A percentile compares a stretch with the other conserved stretches of the same genome.
phyloP scores from a whole-genome alignment of 2,888 invertebrate species.

The Anodontia alba region DNA sequence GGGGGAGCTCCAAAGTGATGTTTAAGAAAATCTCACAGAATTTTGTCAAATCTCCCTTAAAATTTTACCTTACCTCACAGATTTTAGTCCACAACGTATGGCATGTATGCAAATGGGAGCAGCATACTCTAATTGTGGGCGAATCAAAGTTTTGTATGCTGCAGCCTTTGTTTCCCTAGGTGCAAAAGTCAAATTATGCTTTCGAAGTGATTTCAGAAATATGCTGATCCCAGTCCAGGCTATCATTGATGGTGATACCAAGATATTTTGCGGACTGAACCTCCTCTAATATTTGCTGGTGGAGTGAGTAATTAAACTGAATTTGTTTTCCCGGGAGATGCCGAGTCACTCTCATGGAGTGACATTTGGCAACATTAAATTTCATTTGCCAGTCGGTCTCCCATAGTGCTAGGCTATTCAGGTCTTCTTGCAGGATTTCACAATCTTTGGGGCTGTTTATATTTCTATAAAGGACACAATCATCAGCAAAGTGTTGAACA shows the following conservation, averaged over 20 bases:
- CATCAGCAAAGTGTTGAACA: neutral
- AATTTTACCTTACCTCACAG: too few relatives aligned
- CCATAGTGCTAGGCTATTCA: neutral
- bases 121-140: neutral
- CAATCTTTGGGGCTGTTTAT: too few relatives aligned
- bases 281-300: neutral
- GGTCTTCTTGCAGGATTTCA: neutral
- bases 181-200: neutral
- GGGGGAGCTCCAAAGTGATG: too few relatives aligned
- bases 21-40: too few relatives aligned
- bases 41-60: too few relatives aligned
- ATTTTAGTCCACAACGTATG: too few relatives aligned
- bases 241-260: neutral
- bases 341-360: neutral
- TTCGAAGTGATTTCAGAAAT: neutral
- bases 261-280: neutral
- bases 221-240: neutral
- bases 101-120: neutral
- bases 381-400: slow-evolving; percentile 1
- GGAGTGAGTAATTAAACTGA: neutral
- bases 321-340: neutral
- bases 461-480: neutral
- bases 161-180: neutral
- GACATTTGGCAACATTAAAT: slow-evolving; percentile 9
- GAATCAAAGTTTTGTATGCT: slow-evolving; percentile 1